These are phyloP conservation scores for Centropus unirufus DNA, from an alignment of 2,113 vertebrate species.

Conservation along the genomic window DNA sequence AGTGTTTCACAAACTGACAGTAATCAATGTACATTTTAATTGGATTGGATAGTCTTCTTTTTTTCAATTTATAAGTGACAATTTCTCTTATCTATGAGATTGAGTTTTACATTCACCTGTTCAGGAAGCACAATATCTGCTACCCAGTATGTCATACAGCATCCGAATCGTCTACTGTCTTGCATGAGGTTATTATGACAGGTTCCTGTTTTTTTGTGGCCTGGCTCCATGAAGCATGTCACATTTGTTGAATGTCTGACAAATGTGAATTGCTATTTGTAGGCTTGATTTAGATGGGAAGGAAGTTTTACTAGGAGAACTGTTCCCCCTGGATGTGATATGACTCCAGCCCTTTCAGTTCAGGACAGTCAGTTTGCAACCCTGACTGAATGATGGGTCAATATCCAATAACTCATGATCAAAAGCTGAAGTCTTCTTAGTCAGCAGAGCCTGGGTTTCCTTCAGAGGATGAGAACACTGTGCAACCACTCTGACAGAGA, in stretches of 20 bases:
- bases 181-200: slow-evolving; percentile 38
- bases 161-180: background rate
- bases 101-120: background rate
- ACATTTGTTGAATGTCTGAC: slow-evolving; percentile 69
- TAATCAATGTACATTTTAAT: slow-evolving; percentile 30
- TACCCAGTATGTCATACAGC: background rate
- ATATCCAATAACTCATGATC: slow-evolving; percentile 78
- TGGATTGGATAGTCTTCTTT: background rate
- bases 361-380: slow-evolving; percentile 60
- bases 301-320: slow-evolving; percentile 37
- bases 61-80: background rate
- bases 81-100: background rate
- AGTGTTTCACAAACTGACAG: background rate
- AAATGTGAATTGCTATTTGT: slow-evolving; percentile 70
- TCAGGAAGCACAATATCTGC: background rate
- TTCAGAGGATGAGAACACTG: slow-evolving; percentile 68
- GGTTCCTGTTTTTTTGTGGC: slow-evolving; percentile 43
- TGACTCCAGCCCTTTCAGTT: slow-evolving; percentile 59
- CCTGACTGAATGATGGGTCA: slow-evolving; percentile 72
- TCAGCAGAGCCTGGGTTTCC: slow-evolving; percentile 74
- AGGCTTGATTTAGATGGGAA: slow-evolving; percentile 64
- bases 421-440: slow-evolving; percentile 75
- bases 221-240: slow-evolving; percentile 59
- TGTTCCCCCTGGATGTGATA: slow-evolving; percentile 42
- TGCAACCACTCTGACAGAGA: slow-evolving; percentile 52